Evolutionary conservation across 2,888 invertebrate genomes (phyloP), one percentile per base, ranked within the genome.

Genomic region (Lutraria lutraria): DNA sequence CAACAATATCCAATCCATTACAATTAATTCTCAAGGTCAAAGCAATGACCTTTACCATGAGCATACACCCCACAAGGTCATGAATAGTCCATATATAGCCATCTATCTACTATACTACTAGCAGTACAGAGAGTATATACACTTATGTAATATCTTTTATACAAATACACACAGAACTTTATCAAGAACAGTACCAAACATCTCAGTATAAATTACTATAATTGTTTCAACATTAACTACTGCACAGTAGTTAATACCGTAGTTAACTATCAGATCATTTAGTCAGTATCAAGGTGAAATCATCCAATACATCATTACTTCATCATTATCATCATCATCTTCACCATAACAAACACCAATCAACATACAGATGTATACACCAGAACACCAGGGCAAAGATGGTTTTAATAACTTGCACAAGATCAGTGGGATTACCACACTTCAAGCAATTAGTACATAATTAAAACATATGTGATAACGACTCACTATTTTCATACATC

Each of bases 281-380:
- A 43, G 43, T 43, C 8, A 34, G 34, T 34, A 76, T 31, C 16
- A 19, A 76, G 31, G 76, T 76, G 19, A 34, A 76, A 31, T 76
- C 29, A 76, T 16, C 16, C 12, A 25, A 25, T 25, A n/a, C 25
- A 68, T 68, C 63, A 60, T 19, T 72, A 15, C 12, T 29, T 72
- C 72, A 76, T 76, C 31, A 76, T 76, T 31, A 56, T 56, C 31
- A 31, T 76, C 76, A 76, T 76, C 76, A 76, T 76, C 76, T 31
- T 31, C 76, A 72, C 76, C 25, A 68, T 25, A 68, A 68, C 2
- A 21, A 68, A 25, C 63, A 68, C 12, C 63, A 68, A 68, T 25
- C 63, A 68, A 4, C 6, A 25, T 13, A n/a, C 63, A 68, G 10
- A 68, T 1, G 13, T n/a, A 68, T n/a, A 68, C n/a, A 43, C 8